phyloP scores from a whole-genome alignment of 2,113 vertebrate species.

The Pseudopodoces humilis region DNA sequence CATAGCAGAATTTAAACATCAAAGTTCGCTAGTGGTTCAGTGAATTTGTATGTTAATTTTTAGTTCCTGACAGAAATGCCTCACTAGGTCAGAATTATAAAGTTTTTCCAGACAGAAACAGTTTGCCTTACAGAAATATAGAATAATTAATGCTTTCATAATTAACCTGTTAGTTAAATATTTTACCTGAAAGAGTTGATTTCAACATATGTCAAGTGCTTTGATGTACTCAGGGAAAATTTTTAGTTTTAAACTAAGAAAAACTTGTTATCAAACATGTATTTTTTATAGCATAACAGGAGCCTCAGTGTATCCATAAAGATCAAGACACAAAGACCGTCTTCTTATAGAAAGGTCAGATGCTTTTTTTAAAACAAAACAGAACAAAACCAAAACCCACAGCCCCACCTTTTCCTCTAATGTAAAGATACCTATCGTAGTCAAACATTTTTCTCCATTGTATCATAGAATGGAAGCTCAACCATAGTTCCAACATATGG shows the following conservation, averaged over 20 bases:
- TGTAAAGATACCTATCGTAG: background rate
- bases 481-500: background rate
- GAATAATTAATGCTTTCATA: constrained; percentile 2
- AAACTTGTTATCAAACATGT: background rate
- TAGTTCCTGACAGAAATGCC: constrained; percentile 6
- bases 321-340: background rate
- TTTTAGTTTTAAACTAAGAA: background rate
- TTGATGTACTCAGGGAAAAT: background rate
- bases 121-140: background rate
- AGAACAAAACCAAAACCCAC: background rate
- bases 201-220: background rate
- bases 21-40: constrained; percentile 5
- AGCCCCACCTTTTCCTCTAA: background rate
- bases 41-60: constrained; percentile 16
- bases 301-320: background rate
- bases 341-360: background rate
- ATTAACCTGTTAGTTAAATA: constrained; percentile 17
- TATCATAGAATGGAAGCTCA: background rate
- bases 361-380: background rate
- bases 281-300: background rate
- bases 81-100: constrained; percentile 19
- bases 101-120: background rate
- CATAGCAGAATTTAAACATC: constrained; percentile 40
- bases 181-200: background rate
- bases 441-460: background rate